Conservation (phyloP, 92 coral and sea anemone genomes). For the Actinostola sp. region DNA sequence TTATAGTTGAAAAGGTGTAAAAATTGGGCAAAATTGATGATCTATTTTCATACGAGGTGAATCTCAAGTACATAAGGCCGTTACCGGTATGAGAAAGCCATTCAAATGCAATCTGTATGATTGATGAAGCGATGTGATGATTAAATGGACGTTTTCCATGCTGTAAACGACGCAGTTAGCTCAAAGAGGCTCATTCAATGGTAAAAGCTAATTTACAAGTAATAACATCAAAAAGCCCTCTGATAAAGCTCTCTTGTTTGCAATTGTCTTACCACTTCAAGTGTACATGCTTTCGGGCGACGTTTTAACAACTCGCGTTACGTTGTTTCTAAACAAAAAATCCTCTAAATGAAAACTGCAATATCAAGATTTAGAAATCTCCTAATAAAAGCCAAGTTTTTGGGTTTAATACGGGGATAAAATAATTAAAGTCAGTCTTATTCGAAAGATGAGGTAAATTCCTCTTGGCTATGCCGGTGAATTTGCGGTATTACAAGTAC, state of each 20-base stretch:
- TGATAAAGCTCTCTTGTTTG: slow-evolving; percentile 1
- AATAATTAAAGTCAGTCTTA: too few species aligned
- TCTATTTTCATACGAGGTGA: background rate
- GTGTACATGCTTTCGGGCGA: slow-evolving; percentile 16
- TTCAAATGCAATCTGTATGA: background rate
- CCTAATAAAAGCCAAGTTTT: background rate
- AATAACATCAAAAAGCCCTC: slow-evolving; percentile 4
- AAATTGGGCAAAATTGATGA: background rate
- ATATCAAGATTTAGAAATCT: background rate
- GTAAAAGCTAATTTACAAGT: slow-evolving; percentile 31
- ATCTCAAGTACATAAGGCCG: background rate
- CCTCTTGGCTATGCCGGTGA: background rate
- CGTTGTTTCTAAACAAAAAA: slow-evolving; percentile 9
- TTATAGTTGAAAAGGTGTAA: background rate
- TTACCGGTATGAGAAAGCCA: background rate
- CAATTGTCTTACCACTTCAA: slow-evolving; percentile 22
- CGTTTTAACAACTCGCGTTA: slow-evolving; percentile 5
- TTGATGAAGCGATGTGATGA: slow-evolving; percentile 5
- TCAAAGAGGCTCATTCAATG: background rate
- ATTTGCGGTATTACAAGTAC: background rate
- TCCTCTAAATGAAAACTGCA: background rate
- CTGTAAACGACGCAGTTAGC: slow-evolving; percentile 14
- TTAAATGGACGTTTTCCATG: background rate
- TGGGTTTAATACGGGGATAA: too few species aligned
- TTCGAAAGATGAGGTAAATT: background rate